Evolutionary conservation across 1,140 invertebrate genomes (phyloP), one percentile per base, ranked within the genome.

Genomic region (Stegodyphus dumicola): DNA sequence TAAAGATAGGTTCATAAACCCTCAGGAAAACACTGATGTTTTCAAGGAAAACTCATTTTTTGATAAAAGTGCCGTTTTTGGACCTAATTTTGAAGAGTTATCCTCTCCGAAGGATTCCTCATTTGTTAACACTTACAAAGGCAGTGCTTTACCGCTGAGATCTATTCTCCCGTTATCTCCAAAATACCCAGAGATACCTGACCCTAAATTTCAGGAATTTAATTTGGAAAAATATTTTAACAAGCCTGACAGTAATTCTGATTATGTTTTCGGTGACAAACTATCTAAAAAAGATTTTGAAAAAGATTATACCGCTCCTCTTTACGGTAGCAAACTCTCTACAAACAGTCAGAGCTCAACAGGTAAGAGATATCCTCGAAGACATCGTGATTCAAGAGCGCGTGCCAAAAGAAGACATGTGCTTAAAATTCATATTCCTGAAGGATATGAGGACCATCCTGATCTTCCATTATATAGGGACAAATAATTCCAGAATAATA

Each of bases 381-480:
- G 60, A 64, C 65, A 64, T 5, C 60, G 64, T 5, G 18, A 70
- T 49, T 65, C 52, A 3, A 53, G 73, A 11, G n/a, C 64, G 7
- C 10, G 81, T 6, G 7, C 13, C 9, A 85, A 76, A 64, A 56
- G 75, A 6, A 83, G 80, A 33, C 56, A 33, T 0, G 15, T 64
- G 6, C 75, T 76, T 9, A 70, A 78, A 73, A 66, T 86, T 15
- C 84, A 86, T 67, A 78, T 54, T 15, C 84, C 84, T 15, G 17
- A 48, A 9, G 84, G 84, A 11, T 77, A 71, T 49, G 84, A 86
- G 51, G 69, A 78, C 10, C n/a, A 73, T 73, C 75, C 66, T 2
- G 49, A 86, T 15, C 15, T 86, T 3, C 84, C 84, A 33, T 6
- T 86, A 3, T 86, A 86, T 48, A 86, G 69, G 18, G 84, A 86